Evolutionary conservation across 2,113 vertebrate species (phyloP), one percentile per base, ranked within the genome.

Genomic region (cattle (Bos taurus)): DNA sequence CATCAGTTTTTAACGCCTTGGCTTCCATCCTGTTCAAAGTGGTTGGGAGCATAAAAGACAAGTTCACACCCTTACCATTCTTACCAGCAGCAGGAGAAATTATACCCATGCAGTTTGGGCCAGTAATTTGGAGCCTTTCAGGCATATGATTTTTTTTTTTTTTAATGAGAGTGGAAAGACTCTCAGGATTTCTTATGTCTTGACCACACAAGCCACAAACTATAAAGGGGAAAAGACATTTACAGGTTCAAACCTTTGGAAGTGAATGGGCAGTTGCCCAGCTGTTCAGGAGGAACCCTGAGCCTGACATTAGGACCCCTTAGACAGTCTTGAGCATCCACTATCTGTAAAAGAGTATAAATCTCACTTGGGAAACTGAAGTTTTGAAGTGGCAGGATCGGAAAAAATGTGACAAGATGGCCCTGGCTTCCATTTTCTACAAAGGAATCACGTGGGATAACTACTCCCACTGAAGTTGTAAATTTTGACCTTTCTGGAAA

Each of bases 1-100:
- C 52, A 90, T 81, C 60, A 97, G 88, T 15, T 97, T 96, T 92
- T 94, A 94, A 93, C 60, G 48, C 26, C 59, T 90, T 98, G 80
- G 17, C 9, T 95, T 96, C 67, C 36, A 23, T 96, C 59, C 95
- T 91, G 28, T 93, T 94, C 86, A 89, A 78, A 96, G 83, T 90
- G 36, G 78, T 80, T 88, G 74, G 83, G 52, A 88, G 57, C 56
- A 60, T 43, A 57, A 36, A n/a, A 96, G 28, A 86, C 40, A 96
- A 90, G 7, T 88, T 97, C 81, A 90, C 3, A 90, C 74, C 52
- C 46, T 62, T 67, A 84, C 74, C 36, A 85, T 67, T 64, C 80
- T 97, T 96, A 56, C 90, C 23, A 94, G 91, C 85, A 86, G 40
- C 13, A 59, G 60, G 50, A 95, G 50, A 95, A 89, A 96, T 93